Base-by-base conservation (phyloP, 1,140 invertebrate species). In the Latrodectus geometricus region DNA sequence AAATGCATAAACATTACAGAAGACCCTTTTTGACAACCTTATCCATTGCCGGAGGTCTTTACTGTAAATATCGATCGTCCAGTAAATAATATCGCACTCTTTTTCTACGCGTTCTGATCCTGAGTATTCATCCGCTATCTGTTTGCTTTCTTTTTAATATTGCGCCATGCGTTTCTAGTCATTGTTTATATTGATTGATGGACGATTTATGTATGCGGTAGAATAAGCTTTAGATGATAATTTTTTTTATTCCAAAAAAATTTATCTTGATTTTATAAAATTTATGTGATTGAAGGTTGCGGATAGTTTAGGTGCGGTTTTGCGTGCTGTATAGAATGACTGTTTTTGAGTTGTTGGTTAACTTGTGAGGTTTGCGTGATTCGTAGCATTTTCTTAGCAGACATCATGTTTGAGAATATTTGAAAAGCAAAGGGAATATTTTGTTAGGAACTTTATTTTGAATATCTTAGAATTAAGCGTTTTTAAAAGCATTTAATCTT, bases 1-100 rank as follows among this genome's bases (percentile, higher is more conserved):
- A 74, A 83, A 83, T 83, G 80, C 80, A 83, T 83, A 83, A 83
- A 83, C 80, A 83, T 83, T 83, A 83, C 69, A 74, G 80, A 83
- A 83, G 80, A 83, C 80, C 70, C 56, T 83, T 83, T 83, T 83
- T 83, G 80, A 83, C 80, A 83, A 83, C 80, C 80, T 83, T 83
- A 83, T 83, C 80, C 80, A 74, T 83, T 83, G 80, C 80, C 80
- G 52, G 80, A 74, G 80, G 70, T 74, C 52, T 49, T 74, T 15
- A 21, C 80, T 65, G 80, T 74, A 83, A 74, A 73, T 83, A 83
- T 83, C 80, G 80, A 83, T 74, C 80, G 70, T 14, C 15, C 54
- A 74, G 69, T 83, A 83, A 83, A 83, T 83, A 83, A 83, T 83
- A 83, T 83, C 72, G 80, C 70, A 83, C 80, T 74, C 80, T 83